A percentile compares a stretch with the other conserved stretches of the same genome.
Conservation (phyloP, 2,797 vertebrate species). For the Craterocephalus amniculus region DNA sequence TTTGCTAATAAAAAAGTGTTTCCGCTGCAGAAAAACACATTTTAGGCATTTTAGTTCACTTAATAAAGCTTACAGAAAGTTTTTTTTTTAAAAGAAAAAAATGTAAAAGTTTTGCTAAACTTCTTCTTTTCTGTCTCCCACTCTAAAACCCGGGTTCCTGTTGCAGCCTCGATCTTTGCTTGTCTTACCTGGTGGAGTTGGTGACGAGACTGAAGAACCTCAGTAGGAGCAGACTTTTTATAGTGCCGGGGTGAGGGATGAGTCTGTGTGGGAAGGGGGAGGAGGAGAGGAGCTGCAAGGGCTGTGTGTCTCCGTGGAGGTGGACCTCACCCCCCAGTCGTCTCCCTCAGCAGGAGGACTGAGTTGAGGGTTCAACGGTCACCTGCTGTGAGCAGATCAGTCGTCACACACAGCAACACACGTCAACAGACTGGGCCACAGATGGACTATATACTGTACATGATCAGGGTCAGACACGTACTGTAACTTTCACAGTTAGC, state of each 20-base stretch:
- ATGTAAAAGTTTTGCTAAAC: not conserved
- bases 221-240: constrained; percentile 63
- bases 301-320: constrained; percentile 75
- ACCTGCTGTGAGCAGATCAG: constrained; percentile 58
- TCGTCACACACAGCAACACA: constrained; percentile 31
- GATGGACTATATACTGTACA: constrained; percentile 3
- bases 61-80: constrained; percentile 4
- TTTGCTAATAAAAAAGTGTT: not conserved
- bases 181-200: constrained; percentile 83
- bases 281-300: constrained; percentile 44
- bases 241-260: constrained; percentile 52
- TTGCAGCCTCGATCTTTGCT: constrained; percentile 15
- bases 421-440: constrained; percentile 21
- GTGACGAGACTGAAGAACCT: constrained; percentile 77
- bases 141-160: constrained; percentile 13
- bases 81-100: not conserved
- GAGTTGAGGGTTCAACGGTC: constrained; percentile 76
- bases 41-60: not conserved
- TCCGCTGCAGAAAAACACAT: not conserved
- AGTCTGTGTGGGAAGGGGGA: constrained; percentile 40
- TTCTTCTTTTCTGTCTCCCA: not conserved
- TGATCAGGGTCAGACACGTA: not conserved
- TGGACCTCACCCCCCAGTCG: constrained; percentile 78
- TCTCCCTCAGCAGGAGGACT: constrained; percentile 64
- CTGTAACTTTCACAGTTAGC: constrained; percentile 8